These are phyloP conservation scores for Euleptes europaea DNA, from an alignment of 2,113 vertebrate species.

Conservation along the genomic window DNA sequence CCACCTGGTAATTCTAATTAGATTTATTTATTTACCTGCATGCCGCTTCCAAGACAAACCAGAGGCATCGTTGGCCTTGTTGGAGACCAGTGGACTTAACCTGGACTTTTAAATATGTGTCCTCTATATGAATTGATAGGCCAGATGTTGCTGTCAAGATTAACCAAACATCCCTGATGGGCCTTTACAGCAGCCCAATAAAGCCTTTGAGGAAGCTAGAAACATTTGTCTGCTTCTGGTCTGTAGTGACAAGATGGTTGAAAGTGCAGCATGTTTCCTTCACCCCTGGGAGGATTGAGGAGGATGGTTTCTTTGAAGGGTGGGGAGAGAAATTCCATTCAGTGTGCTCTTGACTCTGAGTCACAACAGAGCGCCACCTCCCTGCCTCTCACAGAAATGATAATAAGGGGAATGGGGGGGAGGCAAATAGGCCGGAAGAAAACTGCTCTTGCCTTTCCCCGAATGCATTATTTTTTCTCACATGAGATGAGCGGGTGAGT, in stretches of 20 bases:
- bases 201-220: not conserved
- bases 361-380: conserved; percentile 59
- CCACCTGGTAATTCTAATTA: not conserved
- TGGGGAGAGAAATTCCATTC: conserved; percentile 48
- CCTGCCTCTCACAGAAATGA: conserved; percentile 56
- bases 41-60: not conserved
- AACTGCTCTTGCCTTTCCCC: conserved; percentile 46
- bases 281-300: not conserved
- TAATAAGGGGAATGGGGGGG: conserved; percentile 62
- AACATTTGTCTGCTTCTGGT: not conserved
- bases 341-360: conserved; percentile 46
- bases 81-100: not conserved
- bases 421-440: conserved; percentile 53
- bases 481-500: conserved; percentile 58
- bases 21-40: not conserved
- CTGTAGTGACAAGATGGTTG: not conserved
- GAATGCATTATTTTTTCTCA: conserved; percentile 35
- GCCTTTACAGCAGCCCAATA: too few relatives aligned
- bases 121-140: not conserved
- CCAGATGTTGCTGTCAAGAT: not conserved
- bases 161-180: not conserved
- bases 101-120: not conserved
- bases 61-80: not conserved
- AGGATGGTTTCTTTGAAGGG: conserved; percentile 54
- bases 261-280: not conserved